Evolutionary conservation across 2,888 invertebrate species (phyloP).

Genomic region (Tachystola acroxantha): DNA sequence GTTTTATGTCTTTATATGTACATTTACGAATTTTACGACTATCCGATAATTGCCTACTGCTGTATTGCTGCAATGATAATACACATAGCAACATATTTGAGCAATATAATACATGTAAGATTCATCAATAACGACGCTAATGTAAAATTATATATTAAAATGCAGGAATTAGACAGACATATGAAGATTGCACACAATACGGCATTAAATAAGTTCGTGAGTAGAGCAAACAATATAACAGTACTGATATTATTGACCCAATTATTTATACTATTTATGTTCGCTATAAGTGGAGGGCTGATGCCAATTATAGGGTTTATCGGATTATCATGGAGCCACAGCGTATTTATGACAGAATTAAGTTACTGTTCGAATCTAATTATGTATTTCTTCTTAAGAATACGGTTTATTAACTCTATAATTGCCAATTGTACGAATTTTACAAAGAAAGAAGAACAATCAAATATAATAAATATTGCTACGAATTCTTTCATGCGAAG

Average conservation of each 20-base stretch:
- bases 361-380: slow-evolving; percentile 4
- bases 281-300: slow-evolving; percentile 3
- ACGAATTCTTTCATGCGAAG: background rate
- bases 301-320: slow-evolving; percentile 1
- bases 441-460: background rate
- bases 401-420: slow-evolving; percentile 5
- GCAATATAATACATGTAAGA: slow-evolving; percentile 34
- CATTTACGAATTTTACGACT: no score
- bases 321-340: background rate
- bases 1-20: no score
- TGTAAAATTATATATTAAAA: slow-evolving; percentile 35
- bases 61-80: slow-evolving; percentile 5
- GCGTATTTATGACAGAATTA: background rate
- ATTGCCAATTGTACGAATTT: background rate
- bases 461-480: slow-evolving; percentile 1
- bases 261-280: slow-evolving; percentile 12
- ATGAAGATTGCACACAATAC: slow-evolving; percentile 38
- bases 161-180: slow-evolving; percentile 45
- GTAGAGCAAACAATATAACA: slow-evolving; percentile 20
- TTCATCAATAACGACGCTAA: slow-evolving; percentile 38
- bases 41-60: slow-evolving; percentile 5
- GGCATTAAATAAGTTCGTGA: slow-evolving; percentile 23
- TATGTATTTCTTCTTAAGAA: slow-evolving; percentile 9
- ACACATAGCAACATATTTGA: slow-evolving; percentile 22
- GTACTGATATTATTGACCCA: slow-evolving; percentile 15